phyloP scores from a whole-genome alignment of 23 tunicate species.

The Ascidia mentula region DNA sequence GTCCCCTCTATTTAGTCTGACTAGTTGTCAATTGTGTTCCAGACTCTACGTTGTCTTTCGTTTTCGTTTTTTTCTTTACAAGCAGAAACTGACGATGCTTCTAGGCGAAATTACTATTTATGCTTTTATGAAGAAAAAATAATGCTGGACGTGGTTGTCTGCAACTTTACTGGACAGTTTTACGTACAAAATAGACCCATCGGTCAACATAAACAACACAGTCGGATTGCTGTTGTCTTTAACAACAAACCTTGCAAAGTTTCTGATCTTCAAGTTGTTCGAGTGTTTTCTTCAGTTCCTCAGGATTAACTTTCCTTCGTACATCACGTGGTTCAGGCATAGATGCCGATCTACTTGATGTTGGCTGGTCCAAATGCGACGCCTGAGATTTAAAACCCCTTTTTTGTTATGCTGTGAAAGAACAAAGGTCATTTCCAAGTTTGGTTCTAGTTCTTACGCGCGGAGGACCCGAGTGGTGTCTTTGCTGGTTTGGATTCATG shows the following conservation, averaged over 20 bases:
- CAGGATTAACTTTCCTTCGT: not conserved
- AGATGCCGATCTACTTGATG: not conserved
- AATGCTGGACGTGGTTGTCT: too few species aligned
- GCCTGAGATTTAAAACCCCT: not conserved
- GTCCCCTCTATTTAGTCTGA: too few species aligned
- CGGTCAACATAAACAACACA: not conserved
- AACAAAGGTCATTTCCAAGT: not conserved
- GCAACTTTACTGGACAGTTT: too few species aligned
- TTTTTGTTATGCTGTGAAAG: not conserved
- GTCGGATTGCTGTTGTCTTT: not conserved
- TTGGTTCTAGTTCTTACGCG: not conserved
- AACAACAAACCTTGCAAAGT: slow-evolving; percentile 9
- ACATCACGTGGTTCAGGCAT: not conserved
- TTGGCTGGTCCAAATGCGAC: not conserved
- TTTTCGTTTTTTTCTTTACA: too few species aligned
- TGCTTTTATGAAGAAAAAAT: too few species aligned
- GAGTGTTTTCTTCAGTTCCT: not conserved
- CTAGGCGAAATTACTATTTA: too few species aligned
- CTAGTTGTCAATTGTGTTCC: too few species aligned
- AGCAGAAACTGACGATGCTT: too few species aligned
- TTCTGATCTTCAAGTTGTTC: not conserved
- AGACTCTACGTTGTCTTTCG: too few species aligned
- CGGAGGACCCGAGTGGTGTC: not conserved
- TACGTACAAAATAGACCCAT: too few species aligned
- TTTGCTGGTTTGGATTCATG: not conserved